phyloP scores from a whole-genome alignment of 2,888 invertebrate genomes.

The Helleia helle region DNA sequence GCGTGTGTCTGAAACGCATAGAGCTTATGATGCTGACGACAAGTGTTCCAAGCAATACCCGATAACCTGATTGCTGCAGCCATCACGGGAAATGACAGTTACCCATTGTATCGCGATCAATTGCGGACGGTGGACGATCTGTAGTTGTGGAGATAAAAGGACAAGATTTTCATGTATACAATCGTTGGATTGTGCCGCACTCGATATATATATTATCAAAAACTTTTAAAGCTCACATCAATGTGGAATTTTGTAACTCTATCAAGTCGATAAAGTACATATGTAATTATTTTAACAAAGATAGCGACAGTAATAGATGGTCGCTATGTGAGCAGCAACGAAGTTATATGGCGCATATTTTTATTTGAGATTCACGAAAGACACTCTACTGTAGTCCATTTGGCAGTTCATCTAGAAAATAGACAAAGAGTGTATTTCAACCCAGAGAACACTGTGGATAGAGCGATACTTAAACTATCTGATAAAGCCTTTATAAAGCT shows the following conservation, averaged over 20 bases:
- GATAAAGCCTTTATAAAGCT: no score
- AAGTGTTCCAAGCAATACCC: conserved; percentile 18
- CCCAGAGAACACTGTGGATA: conserved; percentile 19
- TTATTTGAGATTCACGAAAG: conserved; percentile 21
- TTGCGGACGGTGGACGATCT: conserved; percentile 17
- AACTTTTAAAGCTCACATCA: conserved; percentile 18
- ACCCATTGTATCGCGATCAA: conserved; percentile 22
- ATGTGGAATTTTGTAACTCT: conserved; percentile 18
- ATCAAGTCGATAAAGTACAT: conserved; percentile 19
- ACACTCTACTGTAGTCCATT: conserved; percentile 20
- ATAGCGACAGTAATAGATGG: conserved; percentile 23
- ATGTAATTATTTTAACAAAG: conserved; percentile 30
- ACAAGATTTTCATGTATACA: conserved; percentile 21
- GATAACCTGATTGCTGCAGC: conserved; percentile 19
- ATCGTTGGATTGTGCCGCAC: conserved; percentile 24
- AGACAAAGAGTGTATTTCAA: conserved; percentile 20
- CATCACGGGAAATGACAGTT: conserved; percentile 18
- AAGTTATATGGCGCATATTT: conserved; percentile 25
- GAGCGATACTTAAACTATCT: no score
- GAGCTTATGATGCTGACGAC: conserved; percentile 6
- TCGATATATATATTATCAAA: conserved; percentile 22
- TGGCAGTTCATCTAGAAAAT: conserved; percentile 15
- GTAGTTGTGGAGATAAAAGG: conserved; percentile 19
- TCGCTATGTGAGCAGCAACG: conserved; percentile 24
- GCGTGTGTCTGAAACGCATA: conserved; percentile 17